These are phyloP conservation scores for Volucella inflata DNA, from an alignment of 2,888 invertebrate genomes.

Conservation along the genomic window DNA sequence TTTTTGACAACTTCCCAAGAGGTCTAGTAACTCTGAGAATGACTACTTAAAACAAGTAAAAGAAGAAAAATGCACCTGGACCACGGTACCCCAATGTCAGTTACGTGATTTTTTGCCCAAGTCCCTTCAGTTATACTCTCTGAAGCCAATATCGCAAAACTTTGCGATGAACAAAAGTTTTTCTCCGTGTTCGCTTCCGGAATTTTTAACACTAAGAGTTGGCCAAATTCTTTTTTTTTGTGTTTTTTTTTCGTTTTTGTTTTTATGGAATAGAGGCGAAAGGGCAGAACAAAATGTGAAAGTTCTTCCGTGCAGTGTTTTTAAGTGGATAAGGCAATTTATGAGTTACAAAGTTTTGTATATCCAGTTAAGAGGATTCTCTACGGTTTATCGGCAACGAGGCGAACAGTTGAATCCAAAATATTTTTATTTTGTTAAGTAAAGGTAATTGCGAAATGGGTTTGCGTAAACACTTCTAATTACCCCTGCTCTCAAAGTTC, in stretches of 20 bases:
- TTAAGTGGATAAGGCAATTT: constrained; percentile 84
- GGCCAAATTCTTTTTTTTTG: constrained; percentile 31
- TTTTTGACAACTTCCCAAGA: constrained; percentile 54
- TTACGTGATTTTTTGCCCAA: constrained; percentile 44
- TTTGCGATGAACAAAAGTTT: constrained; percentile 62
- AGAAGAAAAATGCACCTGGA: constrained; percentile 45
- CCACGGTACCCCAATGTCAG: constrained; percentile 5
- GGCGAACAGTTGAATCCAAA: constrained; percentile 42
- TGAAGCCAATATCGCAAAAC: constrained; percentile 59
- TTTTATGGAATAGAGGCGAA: constrained; percentile 30
- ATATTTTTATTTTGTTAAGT: constrained; percentile 25
- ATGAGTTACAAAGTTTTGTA: constrained; percentile 81
- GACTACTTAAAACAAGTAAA: not conserved
- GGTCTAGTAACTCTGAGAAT: constrained; percentile 2
- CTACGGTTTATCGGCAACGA: constrained; percentile 45
- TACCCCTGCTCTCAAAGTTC: no score
- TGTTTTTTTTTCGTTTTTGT: not conserved
- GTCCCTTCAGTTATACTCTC: constrained; percentile 41
- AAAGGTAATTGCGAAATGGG: not conserved
- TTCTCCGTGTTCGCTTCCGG: constrained; percentile 47
- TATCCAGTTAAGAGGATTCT: constrained; percentile 58
- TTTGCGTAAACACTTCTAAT: not conserved
- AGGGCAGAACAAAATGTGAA: constrained; percentile 49
- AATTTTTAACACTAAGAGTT: constrained; percentile 66
- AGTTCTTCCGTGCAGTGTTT: constrained; percentile 54